Evolutionary conservation across 2,797 vertebrate species (phyloP), one percentile per base, ranked within the genome.

Genomic region (Tiaroga cobitis): DNA sequence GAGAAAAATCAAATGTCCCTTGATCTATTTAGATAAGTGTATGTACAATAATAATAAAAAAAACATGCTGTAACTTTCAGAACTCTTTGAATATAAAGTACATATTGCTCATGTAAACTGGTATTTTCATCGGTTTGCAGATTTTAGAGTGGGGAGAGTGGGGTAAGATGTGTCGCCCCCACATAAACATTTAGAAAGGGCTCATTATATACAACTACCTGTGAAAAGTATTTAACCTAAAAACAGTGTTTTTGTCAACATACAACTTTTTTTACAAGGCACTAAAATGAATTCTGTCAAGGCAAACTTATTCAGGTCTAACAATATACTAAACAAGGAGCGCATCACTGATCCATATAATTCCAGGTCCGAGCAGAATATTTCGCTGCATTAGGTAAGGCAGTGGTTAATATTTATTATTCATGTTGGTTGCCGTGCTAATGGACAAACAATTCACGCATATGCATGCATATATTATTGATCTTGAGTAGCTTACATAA

Each of bases 371-470:
- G 56, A 43, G 76, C 76, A 63, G 76, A 78, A 61, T 5, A 78
- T 29, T 61, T 26, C 26, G 1, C 54, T 29, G 37, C n/a, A 29
- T 78, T 61, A 26, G 13, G 34, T 77, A 59, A 59, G 24, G 54
- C 54, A 26, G 54, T 77, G 75, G 54, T 61, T 61, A 39, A 56
- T 24, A 39, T 78, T 41, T 26, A 78, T 78, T 78, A 61, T 78
- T 78, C 75, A 26, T 41, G 75, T 61, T 18, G 34, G 75, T 78
- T 59, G 24, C 34, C 8, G 61, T 77, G 54, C 34, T 59, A 77
- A 61, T 77, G 13, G 54, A 11, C 54, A 77, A 77, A 77, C 54
- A 61, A 78, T 41, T 61, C 76, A 29, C n/a, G n/a, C 56, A 78
- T 41, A 41, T 41, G 16, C 56, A 78, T 41, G 16, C 34, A 61